A percentile compares a stretch with the other conserved stretches of the same genome.
These are phyloP conservation scores for Apeltes quadracus DNA, from an alignment of 2,113 vertebrate species.

Conservation along the genomic window DNA sequence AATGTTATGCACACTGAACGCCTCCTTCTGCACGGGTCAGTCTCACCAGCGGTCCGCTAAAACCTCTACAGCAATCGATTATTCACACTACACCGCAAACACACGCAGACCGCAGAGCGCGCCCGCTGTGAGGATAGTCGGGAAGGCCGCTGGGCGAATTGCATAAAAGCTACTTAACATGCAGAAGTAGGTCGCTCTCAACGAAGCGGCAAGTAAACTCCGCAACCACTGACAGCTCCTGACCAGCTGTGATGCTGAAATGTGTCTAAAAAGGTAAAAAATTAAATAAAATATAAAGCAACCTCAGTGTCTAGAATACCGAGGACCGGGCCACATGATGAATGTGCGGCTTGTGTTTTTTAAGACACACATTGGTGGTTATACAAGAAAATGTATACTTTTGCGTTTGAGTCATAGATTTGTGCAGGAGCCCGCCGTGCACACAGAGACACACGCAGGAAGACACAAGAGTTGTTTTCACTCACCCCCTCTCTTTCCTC, in stretches of 20 bases:
- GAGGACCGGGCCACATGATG: constrained; percentile 9
- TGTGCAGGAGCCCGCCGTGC: not conserved
- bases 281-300: not conserved
- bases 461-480: constrained; percentile 24
- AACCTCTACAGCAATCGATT: constrained; percentile 65
- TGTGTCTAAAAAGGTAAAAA: not conserved
- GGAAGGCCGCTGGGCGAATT: constrained; percentile 46
- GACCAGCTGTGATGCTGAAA: constrained; percentile 36
- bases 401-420: too few species aligned
- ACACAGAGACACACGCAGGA: not conserved
- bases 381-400: not conserved
- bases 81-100: constrained; percentile 36
- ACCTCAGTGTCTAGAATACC: constrained; percentile 1
- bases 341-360: not conserved
- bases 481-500: constrained; percentile 63
- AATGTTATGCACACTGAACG: constrained; percentile 8
- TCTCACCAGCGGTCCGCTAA: constrained; percentile 35
- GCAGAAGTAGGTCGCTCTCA: constrained; percentile 48
- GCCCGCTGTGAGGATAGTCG: constrained; percentile 61
- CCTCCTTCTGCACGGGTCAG: constrained; percentile 31
- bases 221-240: constrained; percentile 15
- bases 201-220: constrained; percentile 31
- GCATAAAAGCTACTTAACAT: constrained; percentile 69
- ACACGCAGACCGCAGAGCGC: constrained; percentile 47
- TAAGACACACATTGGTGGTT: not conserved